Evolutionary conservation across 2,113 vertebrate species (phyloP).

Genomic region (Acrocephalus arundinaceus): DNA sequence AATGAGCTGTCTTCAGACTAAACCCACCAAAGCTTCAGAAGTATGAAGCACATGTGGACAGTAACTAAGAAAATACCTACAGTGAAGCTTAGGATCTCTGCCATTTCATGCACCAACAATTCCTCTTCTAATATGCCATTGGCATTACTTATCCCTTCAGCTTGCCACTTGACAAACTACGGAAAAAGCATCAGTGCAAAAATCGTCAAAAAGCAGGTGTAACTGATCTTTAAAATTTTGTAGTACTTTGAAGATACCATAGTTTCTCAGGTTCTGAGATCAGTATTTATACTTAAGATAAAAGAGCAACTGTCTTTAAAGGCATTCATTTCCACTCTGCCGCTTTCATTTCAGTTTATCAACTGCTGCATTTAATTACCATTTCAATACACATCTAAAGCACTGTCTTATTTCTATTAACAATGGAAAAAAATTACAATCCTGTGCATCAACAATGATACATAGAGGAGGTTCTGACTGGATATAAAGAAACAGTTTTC

Average conservation of each 20-base stretch:
- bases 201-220: background rate
- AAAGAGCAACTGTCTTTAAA: background rate
- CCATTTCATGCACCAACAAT: background rate
- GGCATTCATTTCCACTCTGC: background rate
- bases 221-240: background rate
- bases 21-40: background rate
- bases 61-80: background rate
- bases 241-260: background rate
- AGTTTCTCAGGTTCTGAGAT: background rate
- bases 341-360: background rate
- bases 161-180: background rate
- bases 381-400: background rate
- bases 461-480: background rate
- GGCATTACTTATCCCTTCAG: background rate
- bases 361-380: background rate
- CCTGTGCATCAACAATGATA: background rate
- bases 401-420: background rate
- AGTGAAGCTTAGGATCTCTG: background rate
- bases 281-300: background rate
- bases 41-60: fast-evolving
- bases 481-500: background rate
- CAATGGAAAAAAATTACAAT: background rate
- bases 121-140: background rate
- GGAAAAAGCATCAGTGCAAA: background rate
- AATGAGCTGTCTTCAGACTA: background rate